Percentiles rank a stretch among this genome's conserved stretches.
Evolutionary conservation across 2,797 vertebrate species (phyloP).

Genomic region (Notolepis coatsorum): DNA sequence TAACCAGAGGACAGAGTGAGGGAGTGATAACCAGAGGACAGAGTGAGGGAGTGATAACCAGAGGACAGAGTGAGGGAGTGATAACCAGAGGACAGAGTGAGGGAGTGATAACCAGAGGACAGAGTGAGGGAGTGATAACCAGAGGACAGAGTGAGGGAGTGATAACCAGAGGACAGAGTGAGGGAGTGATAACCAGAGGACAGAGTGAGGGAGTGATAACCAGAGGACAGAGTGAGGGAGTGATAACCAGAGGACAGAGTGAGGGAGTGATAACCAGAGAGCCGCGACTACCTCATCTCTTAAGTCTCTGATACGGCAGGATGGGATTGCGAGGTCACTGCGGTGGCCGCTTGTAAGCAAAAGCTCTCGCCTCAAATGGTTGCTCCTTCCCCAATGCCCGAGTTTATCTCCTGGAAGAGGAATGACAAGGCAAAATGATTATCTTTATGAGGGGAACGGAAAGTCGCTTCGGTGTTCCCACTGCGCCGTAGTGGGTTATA

Average conservation of each 20-base stretch:
- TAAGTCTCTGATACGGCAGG: slow-evolving; percentile 60
- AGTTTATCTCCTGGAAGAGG: slow-evolving; percentile 67
- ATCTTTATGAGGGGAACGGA: slow-evolving; percentile 62
- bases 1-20: slow-evolving; percentile 50
- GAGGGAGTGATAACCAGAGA: slow-evolving; percentile 28
- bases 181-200: slow-evolving; percentile 58
- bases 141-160: slow-evolving; percentile 13
- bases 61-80: slow-evolving; percentile 48
- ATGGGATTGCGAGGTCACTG: slow-evolving; percentile 70
- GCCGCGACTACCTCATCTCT: slow-evolving; percentile 68
- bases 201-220: slow-evolving; percentile 10
- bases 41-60: slow-evolving; percentile 9
- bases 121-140: slow-evolving; percentile 62
- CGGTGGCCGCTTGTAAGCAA: slow-evolving; percentile 33
- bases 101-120: too few relatives aligned
- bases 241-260: slow-evolving; percentile 53
- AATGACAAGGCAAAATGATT: slow-evolving; percentile 75
- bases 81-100: slow-evolving; percentile 48
- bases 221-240: too few relatives aligned
- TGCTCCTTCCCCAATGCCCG: slow-evolving; percentile 55
- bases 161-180: too few relatives aligned
- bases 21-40: slow-evolving; percentile 56
- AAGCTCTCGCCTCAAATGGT: slow-evolving; percentile 64
- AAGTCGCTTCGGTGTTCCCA: slow-evolving; percentile 65
- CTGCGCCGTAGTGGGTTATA: slow-evolving; percentile 54